Percentiles rank a stretch among this genome's conserved stretches.
Evolutionary conservation across 1,140 invertebrate species (phyloP).

Genomic region (Medauroidea extradentata): DNA sequence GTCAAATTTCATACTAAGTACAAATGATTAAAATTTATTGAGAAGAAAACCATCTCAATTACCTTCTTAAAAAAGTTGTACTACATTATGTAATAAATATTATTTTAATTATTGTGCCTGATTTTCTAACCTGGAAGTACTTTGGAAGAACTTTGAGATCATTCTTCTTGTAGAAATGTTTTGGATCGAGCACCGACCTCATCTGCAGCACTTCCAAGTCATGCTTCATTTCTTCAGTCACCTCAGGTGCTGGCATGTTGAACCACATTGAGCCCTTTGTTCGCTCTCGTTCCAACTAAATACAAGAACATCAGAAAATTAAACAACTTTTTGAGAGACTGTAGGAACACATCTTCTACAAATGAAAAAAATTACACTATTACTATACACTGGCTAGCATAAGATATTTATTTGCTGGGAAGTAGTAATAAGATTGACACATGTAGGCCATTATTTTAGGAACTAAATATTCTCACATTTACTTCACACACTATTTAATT

Average conservation of each 20-base stretch:
- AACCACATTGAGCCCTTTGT: constrained; percentile 86
- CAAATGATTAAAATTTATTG: neutral
- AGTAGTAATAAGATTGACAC: too few species aligned
- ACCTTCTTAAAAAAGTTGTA: neutral
- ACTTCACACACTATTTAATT: too few species aligned
- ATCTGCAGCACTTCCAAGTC: constrained; percentile 87
- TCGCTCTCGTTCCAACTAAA: constrained; percentile 48
- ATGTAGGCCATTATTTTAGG: too few species aligned
- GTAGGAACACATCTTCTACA: too few species aligned
- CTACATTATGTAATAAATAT: too few species aligned
- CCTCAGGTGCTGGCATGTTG: constrained; percentile 76
- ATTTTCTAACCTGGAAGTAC: constrained; percentile 72
- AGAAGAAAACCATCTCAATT: neutral
- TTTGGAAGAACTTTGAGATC: constrained; percentile 82
- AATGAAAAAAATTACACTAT: too few species aligned
- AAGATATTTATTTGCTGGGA: too few species aligned
- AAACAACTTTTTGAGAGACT: too few species aligned
- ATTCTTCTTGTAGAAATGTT: constrained; percentile 91
- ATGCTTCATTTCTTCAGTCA: constrained; percentile 81
- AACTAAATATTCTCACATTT: too few species aligned
- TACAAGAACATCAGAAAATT: neutral
- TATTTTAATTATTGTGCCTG: too few species aligned
- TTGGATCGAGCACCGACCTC: constrained; percentile 87
- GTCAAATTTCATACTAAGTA: too few species aligned
- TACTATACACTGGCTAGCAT: too few species aligned